Conservation (phyloP, 2,797 vertebrate genomes). For the Toxotes lorentzi region DNA sequence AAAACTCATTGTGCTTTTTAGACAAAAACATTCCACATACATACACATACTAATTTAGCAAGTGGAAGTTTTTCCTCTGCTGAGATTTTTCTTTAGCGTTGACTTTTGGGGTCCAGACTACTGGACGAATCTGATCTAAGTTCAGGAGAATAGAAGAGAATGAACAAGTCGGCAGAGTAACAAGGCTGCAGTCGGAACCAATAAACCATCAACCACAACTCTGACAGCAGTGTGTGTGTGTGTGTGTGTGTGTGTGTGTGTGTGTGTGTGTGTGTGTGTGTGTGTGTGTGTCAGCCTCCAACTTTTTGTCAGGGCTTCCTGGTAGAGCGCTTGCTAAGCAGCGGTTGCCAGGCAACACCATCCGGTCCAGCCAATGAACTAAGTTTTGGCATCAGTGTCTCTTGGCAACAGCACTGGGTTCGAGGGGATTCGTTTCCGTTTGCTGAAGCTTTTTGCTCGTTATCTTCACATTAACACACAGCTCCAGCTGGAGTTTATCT, state of each 20-base stretch:
- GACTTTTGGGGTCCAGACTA: neutral
- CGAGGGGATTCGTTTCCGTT: conserved; percentile 47
- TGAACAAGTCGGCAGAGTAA: neutral
- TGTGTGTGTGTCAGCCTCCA: conserved; percentile 16
- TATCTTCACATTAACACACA: conserved; percentile 40
- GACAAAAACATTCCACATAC: neutral
- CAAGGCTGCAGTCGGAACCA: conserved; percentile 3
- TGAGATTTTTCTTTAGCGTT: neutral
- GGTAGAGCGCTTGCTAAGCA: conserved; percentile 49
- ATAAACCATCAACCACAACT: conserved; percentile 10
- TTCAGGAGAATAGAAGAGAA: conserved; percentile 13
- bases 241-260: too few species aligned
- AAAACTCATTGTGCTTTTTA: too few species aligned
- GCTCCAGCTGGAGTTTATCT: conserved; percentile 24
- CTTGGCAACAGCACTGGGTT: conserved; percentile 67
- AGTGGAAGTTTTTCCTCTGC: neutral
- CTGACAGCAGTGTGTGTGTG: conserved; percentile 2
- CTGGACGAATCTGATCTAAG: neutral
- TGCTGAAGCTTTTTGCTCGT: conserved; percentile 45
- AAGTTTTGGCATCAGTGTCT: conserved; percentile 52
- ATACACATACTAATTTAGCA: neutral
- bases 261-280: conserved; percentile 7
- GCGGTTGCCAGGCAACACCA: conserved; percentile 73
- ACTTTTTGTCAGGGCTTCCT: conserved; percentile 62
- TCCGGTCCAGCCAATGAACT: conserved; percentile 44